phyloP scores from a whole-genome alignment of 2,888 invertebrate species.

The Protophormia terraenovae region DNA sequence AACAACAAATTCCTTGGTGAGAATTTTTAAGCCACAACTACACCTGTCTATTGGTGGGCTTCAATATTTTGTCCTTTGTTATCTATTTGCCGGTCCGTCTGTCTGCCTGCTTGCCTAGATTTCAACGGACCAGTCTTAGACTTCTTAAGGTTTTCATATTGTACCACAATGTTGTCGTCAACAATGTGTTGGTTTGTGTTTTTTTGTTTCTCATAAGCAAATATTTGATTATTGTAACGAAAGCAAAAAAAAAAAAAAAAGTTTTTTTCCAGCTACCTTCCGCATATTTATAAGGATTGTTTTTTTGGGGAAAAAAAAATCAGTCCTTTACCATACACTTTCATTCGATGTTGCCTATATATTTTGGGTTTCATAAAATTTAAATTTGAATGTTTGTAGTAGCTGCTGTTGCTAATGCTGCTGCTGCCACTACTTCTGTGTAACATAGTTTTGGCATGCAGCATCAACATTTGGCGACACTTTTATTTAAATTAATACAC shows the following conservation, averaged over 20 bases:
- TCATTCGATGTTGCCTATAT: neutral
- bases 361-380: slow-evolving; percentile 32
- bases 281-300: slow-evolving; percentile 25
- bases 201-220: slow-evolving; percentile 40
- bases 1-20: slow-evolving; percentile 59
- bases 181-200: slow-evolving; percentile 2
- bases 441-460: slow-evolving; percentile 60
- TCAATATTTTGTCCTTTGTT: neutral
- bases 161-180: neutral
- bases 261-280: neutral
- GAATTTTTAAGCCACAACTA: slow-evolving; percentile 71
- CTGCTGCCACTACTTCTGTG: slow-evolving; percentile 13
- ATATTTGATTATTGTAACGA: slow-evolving; percentile 67
- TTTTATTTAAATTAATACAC: slow-evolving; percentile 74
- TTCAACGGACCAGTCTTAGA: neutral
- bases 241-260: slow-evolving; percentile 29
- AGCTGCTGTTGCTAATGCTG: slow-evolving; percentile 36
- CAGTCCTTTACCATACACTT: slow-evolving; percentile 15
- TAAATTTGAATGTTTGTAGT: slow-evolving; percentile 38
- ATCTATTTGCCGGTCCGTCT: neutral
- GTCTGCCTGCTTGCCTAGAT: neutral
- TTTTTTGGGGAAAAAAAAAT: neutral
- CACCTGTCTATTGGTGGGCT: slow-evolving; percentile 69
- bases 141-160: neutral
- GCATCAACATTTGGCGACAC: slow-evolving; percentile 66